Evolutionary conservation across 2,888 invertebrate genomes (phyloP).

Genomic region (Polymixis flavicincta): DNA sequence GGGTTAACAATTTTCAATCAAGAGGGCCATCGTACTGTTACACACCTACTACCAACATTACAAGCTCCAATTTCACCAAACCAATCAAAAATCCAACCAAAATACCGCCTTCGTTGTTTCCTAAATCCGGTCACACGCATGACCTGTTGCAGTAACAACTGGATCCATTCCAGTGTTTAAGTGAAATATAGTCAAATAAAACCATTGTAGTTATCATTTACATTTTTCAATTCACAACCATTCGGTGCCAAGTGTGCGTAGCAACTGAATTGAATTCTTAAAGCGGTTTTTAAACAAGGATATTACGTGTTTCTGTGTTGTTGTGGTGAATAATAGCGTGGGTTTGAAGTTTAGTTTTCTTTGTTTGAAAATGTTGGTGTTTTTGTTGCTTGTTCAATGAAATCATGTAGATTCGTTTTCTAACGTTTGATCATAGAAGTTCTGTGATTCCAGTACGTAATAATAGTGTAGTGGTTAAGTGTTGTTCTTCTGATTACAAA

Average conservation of each 20-base stretch:
- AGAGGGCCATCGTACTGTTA: neutral
- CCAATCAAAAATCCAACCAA: conserved; percentile 4
- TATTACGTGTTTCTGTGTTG: conserved; percentile 39
- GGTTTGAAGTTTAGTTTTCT: neutral
- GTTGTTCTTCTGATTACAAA: neutral
- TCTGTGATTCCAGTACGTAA: neutral
- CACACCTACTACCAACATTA: too few relatives aligned
- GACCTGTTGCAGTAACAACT: conserved; percentile 84
- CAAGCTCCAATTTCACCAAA: neutral
- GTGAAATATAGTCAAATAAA: conserved; percentile 87
- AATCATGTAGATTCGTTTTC: neutral
- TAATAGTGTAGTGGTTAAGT: neutral
- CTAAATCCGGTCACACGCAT: conserved; percentile 73
- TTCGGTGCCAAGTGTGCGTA: conserved; percentile 84
- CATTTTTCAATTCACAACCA: conserved; percentile 87
- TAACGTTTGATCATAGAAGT: too few relatives aligned
- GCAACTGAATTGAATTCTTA: conserved; percentile 61
- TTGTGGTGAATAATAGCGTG: conserved; percentile 9
- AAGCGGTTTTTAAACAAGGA: conserved; percentile 52
- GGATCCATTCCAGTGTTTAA: conserved; percentile 85
- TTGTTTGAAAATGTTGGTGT: neutral
- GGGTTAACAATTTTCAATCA: neutral
- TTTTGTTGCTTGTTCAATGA: neutral
- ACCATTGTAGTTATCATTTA: conserved; percentile 87
- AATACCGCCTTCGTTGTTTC: conserved; percentile 64